A percentile compares a stretch with the other conserved stretches of the same genome.
These are phyloP conservation scores for Camelus dromedarius DNA, from an alignment of 2,113 vertebrate genomes.

Conservation along the genomic window DNA sequence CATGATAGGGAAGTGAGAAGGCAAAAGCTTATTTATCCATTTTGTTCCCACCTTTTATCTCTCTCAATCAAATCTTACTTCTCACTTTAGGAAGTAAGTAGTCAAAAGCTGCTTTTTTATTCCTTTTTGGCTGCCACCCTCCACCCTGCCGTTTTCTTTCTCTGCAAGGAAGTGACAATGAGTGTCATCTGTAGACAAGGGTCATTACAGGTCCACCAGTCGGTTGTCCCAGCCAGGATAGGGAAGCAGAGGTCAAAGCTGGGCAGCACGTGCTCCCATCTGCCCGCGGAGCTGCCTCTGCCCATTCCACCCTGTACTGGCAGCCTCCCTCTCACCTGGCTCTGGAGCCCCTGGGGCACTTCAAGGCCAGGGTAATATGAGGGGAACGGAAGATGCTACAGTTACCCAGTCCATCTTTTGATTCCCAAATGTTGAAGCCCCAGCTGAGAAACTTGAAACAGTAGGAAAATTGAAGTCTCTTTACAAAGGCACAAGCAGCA, in stretches of 20 bases:
- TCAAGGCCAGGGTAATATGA: not conserved
- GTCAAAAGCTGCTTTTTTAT: not conserved
- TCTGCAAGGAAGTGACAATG: not conserved
- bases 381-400: not conserved
- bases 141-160: not conserved
- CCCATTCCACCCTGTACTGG: accelerated
- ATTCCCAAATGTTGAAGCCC: slow-evolving; percentile 29
- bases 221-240: accelerated
- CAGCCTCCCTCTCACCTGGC: not conserved
- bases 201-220: not conserved
- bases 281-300: not conserved
- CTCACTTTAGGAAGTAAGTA: slow-evolving; percentile 33
- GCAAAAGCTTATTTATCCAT: not conserved
- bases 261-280: not conserved
- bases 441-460: slow-evolving; percentile 57
- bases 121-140: not conserved
- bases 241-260: not conserved
- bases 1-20: not conserved
- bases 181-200: not conserved
- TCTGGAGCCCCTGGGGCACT: not conserved
- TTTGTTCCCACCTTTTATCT: not conserved
- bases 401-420: not conserved
- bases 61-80: not conserved
- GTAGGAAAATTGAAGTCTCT: slow-evolving; percentile 49
- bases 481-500: slow-evolving; percentile 56